These are phyloP conservation scores for Trachythela sp. DNA, from an alignment of 64 coral and sea anemone species.

Conservation along the genomic window DNA sequence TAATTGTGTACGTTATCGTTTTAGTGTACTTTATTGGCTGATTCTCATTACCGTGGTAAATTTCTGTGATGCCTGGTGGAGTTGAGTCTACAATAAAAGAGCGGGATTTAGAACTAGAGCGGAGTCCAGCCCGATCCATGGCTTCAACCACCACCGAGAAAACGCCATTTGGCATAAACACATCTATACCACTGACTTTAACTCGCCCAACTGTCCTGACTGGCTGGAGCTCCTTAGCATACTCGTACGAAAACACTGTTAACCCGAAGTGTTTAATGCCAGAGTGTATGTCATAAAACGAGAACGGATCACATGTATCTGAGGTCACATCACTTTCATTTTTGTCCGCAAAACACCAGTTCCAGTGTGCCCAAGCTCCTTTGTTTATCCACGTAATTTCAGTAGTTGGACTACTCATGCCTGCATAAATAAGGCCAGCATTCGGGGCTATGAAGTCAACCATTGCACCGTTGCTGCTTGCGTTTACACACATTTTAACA, in stretches of 20 bases:
- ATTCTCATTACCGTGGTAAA: slow-evolving; percentile 70
- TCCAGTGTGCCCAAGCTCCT: slow-evolving; percentile 84
- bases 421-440: slow-evolving; percentile 61
- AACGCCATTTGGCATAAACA: slow-evolving; percentile 66
- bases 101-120: slow-evolving; percentile 45
- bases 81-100: slow-evolving; percentile 88
- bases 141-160: slow-evolving; percentile 80
- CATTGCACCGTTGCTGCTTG: slow-evolving; percentile 81
- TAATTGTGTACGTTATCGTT: slow-evolving; percentile 21
- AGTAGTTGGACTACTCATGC: slow-evolving; percentile 55
- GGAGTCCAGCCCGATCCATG: slow-evolving; percentile 67
- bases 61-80: slow-evolving; percentile 44
- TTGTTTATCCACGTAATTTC: slow-evolving; percentile 76
- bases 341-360: slow-evolving; percentile 78
- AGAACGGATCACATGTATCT: slow-evolving; percentile 38
- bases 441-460: slow-evolving; percentile 83
- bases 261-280: slow-evolving; percentile 70
- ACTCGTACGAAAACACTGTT: slow-evolving; percentile 63
- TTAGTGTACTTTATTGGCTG: slow-evolving; percentile 19
- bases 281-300: slow-evolving; percentile 74
- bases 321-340: not conserved
- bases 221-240: slow-evolving; percentile 31
- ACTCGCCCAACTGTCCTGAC: slow-evolving; percentile 55
- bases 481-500: slow-evolving; percentile 82
- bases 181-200: slow-evolving; percentile 55